Evolutionary conservation across 2,888 invertebrate species (phyloP).

Genomic region (Amblyjoppa fuscipennis): DNA sequence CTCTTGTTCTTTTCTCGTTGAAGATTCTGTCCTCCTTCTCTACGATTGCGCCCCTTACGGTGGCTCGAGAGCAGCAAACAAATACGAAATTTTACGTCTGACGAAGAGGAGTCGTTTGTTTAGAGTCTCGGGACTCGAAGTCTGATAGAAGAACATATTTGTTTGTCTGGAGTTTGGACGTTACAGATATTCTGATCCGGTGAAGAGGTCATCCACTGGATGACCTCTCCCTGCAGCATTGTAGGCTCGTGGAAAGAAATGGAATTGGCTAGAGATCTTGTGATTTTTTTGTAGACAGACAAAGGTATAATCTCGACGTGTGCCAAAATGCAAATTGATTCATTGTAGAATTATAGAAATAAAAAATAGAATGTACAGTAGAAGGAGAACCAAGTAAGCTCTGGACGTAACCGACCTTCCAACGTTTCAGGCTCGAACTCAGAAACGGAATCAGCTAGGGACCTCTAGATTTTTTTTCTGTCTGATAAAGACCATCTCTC

Average conservation of each 20-base stretch:
- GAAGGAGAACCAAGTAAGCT: too few relatives aligned
- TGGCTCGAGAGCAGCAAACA: slow-evolving; percentile 77
- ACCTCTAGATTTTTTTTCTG: background rate
- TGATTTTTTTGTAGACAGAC: background rate
- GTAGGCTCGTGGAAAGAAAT: background rate
- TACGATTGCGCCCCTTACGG: slow-evolving; percentile 48
- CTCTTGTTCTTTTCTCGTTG: slow-evolving; percentile 19
- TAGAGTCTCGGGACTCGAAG: slow-evolving; percentile 63
- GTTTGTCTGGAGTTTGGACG: background rate
- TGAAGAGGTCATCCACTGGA: background rate
- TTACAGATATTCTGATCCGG: background rate
- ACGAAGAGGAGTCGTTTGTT: slow-evolving; percentile 80
- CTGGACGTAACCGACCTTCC: too few relatives aligned
- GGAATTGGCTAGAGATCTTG: background rate
- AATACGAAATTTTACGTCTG: slow-evolving; percentile 77
- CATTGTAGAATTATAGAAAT: background rate
- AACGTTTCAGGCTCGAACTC: too few relatives aligned
- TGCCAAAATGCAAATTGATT: background rate
- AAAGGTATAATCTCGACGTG: background rate
- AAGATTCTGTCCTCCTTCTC: slow-evolving; percentile 10
- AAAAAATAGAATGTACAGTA: background rate
- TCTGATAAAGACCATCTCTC: background rate
- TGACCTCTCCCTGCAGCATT: background rate
- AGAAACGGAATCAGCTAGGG: too few relatives aligned
- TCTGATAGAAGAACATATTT: background rate